A percentile compares a stretch with the other conserved stretches of the same genome.
These are phyloP conservation scores for Sepioteuthis lessoniana DNA, from an alignment of 2,888 invertebrate species.

Conservation along the genomic window DNA sequence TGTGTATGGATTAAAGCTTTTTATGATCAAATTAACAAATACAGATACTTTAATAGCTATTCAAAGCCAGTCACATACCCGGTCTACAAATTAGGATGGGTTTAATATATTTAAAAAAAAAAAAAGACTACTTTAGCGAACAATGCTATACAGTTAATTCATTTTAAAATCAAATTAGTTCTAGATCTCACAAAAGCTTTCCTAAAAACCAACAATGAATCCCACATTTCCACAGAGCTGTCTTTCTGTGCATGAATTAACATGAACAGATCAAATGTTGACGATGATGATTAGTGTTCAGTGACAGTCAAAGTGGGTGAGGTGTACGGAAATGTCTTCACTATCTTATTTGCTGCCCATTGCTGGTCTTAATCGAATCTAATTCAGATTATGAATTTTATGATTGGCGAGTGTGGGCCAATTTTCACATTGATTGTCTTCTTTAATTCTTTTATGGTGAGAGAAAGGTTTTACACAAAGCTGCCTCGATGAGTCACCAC, in stretches of 20 bases:
- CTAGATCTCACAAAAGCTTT: neutral
- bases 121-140: neutral
- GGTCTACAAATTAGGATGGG: no score
- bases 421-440: neutral
- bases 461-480: neutral
- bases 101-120: no score
- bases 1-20: neutral
- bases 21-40: no score
- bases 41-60: no score
- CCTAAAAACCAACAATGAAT: neutral
- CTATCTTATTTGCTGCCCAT: neutral
- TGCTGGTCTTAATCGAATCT: slow-evolving; percentile 8
- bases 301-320: neutral
- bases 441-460: neutral
- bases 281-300: neutral
- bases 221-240: neutral
- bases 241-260: neutral
- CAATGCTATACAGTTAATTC: neutral
- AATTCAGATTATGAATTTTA: slow-evolving; percentile 33
- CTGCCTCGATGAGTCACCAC: neutral
- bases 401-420: neutral
- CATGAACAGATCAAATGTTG: slow-evolving; percentile 2
- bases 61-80: no score
- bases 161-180: neutral
- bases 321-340: slow-evolving; percentile 33